Evolutionary conservation across 2,113 vertebrate species (phyloP).

Genomic region (Pantherophis guttatus): DNA sequence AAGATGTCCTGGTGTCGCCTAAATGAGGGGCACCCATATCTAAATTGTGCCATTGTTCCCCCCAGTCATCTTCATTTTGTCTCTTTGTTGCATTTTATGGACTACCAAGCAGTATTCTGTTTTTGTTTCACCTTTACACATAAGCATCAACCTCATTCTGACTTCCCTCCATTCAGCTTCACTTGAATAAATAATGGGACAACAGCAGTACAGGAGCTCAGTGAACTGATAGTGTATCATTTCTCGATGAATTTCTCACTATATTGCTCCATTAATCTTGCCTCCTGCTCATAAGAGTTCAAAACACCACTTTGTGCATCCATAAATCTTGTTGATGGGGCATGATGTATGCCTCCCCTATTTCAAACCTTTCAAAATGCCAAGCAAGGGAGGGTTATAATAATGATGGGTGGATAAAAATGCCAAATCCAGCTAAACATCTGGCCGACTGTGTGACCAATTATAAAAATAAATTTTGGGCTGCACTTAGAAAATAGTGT

Average conservation of each 20-base stretch:
- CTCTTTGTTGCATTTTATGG: neutral
- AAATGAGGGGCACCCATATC: no score
- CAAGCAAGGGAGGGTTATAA: neutral
- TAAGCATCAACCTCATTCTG: neutral
- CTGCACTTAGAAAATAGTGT: neutral
- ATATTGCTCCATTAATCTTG: conserved; percentile 5
- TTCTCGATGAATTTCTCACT: neutral
- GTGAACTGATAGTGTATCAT: neutral
- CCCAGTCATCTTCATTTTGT: neutral
- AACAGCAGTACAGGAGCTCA: neutral
- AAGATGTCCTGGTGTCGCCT: neutral
- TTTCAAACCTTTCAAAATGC: neutral
- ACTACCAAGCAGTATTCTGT: neutral
- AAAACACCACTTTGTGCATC: neutral
- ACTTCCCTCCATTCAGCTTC: neutral
- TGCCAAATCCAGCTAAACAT: neutral
- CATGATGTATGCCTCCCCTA: neutral
- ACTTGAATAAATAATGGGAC: neutral
- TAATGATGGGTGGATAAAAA: neutral
- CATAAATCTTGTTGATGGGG: neutral
- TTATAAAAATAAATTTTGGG: neutral
- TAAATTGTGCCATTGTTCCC: neutral
- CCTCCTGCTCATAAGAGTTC: neutral
- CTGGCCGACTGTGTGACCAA: neutral
- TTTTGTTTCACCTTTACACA: neutral